These are phyloP conservation scores for Hipposideros armiger DNA, from an alignment of 2,113 vertebrate species.

Conservation along the genomic window DNA sequence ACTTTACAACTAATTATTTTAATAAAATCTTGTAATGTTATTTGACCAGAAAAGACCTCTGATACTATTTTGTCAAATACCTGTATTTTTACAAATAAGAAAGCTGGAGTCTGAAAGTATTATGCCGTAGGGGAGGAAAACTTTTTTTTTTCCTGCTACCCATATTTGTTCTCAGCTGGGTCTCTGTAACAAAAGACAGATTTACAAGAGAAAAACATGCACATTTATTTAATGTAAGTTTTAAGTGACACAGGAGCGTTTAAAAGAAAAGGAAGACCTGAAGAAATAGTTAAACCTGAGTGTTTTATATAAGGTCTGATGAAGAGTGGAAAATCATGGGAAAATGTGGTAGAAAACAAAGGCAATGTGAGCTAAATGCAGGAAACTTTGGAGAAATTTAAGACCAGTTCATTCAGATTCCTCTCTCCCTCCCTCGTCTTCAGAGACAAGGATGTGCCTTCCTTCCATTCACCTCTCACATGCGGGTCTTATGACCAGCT, in stretches of 20 bases:
- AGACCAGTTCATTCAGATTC: not conserved
- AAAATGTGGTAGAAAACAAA: not conserved
- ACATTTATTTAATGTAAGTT: not conserved
- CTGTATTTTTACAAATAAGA: not conserved
- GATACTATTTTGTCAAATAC: not conserved
- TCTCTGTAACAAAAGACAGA: not conserved
- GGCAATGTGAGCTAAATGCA: not conserved
- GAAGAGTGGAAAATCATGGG: not conserved
- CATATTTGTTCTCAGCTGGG: not conserved
- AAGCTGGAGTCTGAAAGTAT: not conserved
- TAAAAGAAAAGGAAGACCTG: not conserved
- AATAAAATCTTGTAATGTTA: not conserved
- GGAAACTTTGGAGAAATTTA: not conserved
- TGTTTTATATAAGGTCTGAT: not conserved
- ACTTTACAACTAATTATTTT: conserved; percentile 26
- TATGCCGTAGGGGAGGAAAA: not conserved
- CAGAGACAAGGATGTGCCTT: not conserved
- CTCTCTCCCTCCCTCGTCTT: not conserved
- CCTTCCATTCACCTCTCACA: not conserved
- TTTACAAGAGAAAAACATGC: not conserved
- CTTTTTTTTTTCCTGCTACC: not conserved
- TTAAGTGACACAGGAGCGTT: not conserved
- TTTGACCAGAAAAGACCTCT: not conserved
- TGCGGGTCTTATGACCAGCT: not conserved
- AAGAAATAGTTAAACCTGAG: not conserved